Percentiles rank a stretch among this genome's conserved stretches.
phyloP scores from a whole-genome alignment of 2,797 vertebrate species.

The Sebastiscus albofasciatus region DNA sequence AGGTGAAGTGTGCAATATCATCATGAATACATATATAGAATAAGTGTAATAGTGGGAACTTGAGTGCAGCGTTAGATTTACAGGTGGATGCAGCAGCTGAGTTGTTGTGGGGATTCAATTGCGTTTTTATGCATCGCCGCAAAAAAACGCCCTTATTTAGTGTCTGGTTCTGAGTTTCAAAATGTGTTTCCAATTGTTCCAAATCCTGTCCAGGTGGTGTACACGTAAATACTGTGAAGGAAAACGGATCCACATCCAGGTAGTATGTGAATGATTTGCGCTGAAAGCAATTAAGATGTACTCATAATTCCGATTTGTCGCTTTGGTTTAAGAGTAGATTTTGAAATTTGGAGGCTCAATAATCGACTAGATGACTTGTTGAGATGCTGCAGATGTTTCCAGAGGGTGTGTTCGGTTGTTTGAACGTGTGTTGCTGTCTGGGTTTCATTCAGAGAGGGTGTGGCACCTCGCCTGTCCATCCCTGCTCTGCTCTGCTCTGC shows the following conservation, averaged over 20 bases:
- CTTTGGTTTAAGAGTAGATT: neutral
- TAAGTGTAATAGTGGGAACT: neutral
- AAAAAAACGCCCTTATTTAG: neutral
- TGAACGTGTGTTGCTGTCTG: neutral
- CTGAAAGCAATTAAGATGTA: neutral
- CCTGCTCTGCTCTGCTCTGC: neutral
- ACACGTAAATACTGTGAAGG: accelerated
- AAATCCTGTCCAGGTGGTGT: too few relatives aligned
- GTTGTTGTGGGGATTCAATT: neutral
- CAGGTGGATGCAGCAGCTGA: constrained; percentile 1
- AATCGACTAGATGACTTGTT: neutral
- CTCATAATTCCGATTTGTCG: neutral
- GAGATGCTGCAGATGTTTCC: neutral
- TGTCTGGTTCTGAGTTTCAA: neutral
- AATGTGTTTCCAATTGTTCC: neutral
- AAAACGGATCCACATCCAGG: neutral
- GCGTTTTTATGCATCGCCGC: constrained; percentile 26
- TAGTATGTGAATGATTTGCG: neutral
- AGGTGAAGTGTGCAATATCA: neutral
- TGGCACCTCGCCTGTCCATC: constrained; percentile 40
- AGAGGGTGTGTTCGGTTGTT: neutral
- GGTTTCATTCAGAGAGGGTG: constrained; percentile 50
- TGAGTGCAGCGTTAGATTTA: neutral
- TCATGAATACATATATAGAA: neutral
- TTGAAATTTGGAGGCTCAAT: neutral